Evolutionary conservation across 2,113 vertebrate species (phyloP), one percentile per base, ranked within the genome.

Genomic region (Petroica traversi): DNA sequence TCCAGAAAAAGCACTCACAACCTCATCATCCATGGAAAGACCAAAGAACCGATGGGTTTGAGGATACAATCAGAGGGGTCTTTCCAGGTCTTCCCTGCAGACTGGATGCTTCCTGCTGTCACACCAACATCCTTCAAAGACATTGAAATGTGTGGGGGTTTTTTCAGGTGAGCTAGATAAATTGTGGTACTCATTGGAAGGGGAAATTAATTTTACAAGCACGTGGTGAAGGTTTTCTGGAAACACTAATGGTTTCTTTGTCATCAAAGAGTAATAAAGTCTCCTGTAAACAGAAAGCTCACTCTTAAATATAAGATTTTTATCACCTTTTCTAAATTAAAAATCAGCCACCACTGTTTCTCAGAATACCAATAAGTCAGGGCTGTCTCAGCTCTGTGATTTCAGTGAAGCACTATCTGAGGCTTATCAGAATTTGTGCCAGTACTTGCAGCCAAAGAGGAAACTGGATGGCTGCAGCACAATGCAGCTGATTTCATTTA

Each of bases 391-490:
- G 38, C 74, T 71, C 55, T 92, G 84, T 93, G 89, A 91, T 96
- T 92, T 89, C 84, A 91, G 1, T 87, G 87, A 85, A 89, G 69
- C 84, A 2, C 78, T 95, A 93, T 97, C 94, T 92, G 77, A 72
- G 49, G 88, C 85, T 96, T 91, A 92, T 96, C 86, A 59, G 11
- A 43, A 74, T 72, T 93, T 55, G 80, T 81, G 93, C 92, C 93
- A 89, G 67, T 66, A 36, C 91, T 90, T 87, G 57, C 63, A 96
- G 94, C 95, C 95, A 97, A 85, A 95, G 93, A 96, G 95, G 95
- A 94, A 96, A 85, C 83, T 92, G 55, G 86, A 92, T 94, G 90
- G 85, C 79, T 88, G 81, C 78, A 68, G 92, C 80, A 85, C 95
- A 94, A 89, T 94, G 92, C 92, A 75, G 91, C 89, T 94, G 83